Conservation (phyloP, 2,113 vertebrate species). For the Thunnus maccoyii region DNA sequence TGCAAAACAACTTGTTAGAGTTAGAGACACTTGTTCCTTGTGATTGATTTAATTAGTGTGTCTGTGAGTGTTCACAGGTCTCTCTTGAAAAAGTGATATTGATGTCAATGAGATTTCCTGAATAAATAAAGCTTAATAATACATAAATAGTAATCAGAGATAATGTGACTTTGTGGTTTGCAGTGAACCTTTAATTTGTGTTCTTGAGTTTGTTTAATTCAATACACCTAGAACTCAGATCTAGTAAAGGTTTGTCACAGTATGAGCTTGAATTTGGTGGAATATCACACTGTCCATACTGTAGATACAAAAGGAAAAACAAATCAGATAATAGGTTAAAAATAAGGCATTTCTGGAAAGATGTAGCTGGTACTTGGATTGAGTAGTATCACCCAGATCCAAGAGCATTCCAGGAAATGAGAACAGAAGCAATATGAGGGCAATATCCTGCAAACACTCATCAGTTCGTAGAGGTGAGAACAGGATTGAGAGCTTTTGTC, state of each 20-base stretch:
- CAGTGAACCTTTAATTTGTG: background rate
- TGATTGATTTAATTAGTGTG: no score
- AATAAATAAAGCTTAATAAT: no score
- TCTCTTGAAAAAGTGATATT: no score
- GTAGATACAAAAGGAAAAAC: background rate
- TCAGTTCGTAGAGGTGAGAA: constrained; percentile 61
- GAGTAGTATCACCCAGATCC: constrained; percentile 76
- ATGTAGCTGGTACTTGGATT: constrained; percentile 60
- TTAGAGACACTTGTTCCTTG: no score
- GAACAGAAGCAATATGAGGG: constrained; percentile 63
- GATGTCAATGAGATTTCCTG: no score
- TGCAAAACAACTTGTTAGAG: no score
- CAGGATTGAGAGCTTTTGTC: constrained; percentile 19
- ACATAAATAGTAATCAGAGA: no score
- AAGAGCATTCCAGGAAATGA: constrained; percentile 76
- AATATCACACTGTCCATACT: no score
- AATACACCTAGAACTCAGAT: background rate
- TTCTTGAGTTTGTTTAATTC: background rate
- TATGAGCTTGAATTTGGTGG: background rate
- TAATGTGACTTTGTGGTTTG: background rate
- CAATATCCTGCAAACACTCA: constrained; percentile 74
- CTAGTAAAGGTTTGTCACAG: background rate
- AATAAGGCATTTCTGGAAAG: background rate
- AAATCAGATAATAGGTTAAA: background rate
- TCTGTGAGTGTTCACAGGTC: no score